Conservation (phyloP, 2,113 vertebrate genomes). For the Chaetura pelagica region DNA sequence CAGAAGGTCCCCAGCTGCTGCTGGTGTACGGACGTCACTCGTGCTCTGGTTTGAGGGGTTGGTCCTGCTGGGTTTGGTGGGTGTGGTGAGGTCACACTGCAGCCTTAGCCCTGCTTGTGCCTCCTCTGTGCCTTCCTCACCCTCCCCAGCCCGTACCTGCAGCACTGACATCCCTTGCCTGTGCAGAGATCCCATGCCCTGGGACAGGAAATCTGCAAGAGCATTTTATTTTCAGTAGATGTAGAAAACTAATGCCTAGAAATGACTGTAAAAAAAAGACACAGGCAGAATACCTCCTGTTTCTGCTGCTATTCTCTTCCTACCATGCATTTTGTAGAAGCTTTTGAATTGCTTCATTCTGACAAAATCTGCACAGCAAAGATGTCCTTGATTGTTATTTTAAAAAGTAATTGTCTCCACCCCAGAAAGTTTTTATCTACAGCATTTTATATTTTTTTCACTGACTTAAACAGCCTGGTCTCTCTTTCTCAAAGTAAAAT, state of each 20-base stretch:
- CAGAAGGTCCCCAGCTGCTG: neutral
- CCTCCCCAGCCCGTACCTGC: neutral
- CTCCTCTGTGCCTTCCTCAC: neutral
- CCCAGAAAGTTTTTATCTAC: conserved; percentile 51
- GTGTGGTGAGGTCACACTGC: neutral
- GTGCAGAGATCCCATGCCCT: rapidly evolving
- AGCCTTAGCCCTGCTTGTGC: neutral
- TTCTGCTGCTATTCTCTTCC: neutral
- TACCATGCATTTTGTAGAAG: neutral
- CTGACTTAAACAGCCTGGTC: conserved; percentile 37
- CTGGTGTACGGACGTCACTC: rapidly evolving
- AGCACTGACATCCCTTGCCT: neutral
- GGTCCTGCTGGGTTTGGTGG: neutral
- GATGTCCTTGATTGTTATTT: conserved; percentile 21
- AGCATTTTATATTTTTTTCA: neutral
- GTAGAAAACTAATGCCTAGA: conserved; percentile 6
- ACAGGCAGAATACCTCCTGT: neutral
- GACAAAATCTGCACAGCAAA: conserved; percentile 3
- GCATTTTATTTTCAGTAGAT: neutral
- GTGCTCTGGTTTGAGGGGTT: neutral
- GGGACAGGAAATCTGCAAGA: neutral
- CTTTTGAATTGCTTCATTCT: neutral
- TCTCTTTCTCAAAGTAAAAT: conserved; percentile 28
- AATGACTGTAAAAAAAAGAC: neutral
- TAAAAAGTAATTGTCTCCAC: conserved; percentile 23